Evolutionary conservation across 2,113 vertebrate genomes (phyloP), one percentile per base, ranked within the genome.

Genomic region (Microtus montanus): DNA sequence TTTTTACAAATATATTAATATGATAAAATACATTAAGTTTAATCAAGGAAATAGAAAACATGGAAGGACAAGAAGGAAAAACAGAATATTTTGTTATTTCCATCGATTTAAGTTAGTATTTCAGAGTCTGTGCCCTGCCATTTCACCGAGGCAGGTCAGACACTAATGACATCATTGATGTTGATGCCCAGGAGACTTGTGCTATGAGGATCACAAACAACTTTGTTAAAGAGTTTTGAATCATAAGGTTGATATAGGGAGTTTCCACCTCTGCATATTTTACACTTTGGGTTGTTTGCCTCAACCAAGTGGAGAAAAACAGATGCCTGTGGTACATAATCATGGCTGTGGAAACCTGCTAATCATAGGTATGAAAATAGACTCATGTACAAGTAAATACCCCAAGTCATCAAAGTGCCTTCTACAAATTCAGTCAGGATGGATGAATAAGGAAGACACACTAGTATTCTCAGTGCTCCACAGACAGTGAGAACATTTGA

Each of bases 171-270:
- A 8, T 17, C 14, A 44, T 33, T 85, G 7, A 64, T 44, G 28
- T 47, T 85, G 6, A 13, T 63, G 0, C 89, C 15, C 26, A 26
- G 1, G 22, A 52, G 63, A 15, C 68, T 41, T 12, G 30, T 26
- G 14, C 19, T 94, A 33, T 14, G 54, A 78, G n/a, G 7, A 9
- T 66, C 11, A n/a, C 71, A 12, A 64, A 15, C 35, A 14, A 0
- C 82, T 64, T 96, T 92, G 87, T 86, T 74, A 95, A 7, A 17
- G n/a, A 68, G 33, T 26, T 87, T 87, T 92, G 85, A 96, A 93
- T 96, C 70, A 93, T 85, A 70, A 90, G 15, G 49, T 71, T 61
- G 20, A 84, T 80, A 91, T 2, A 20, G 24, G 10, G 12, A 93
- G 14, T 84, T 94, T 97, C 52, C 89, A 89, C 24, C 71, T 63